Evolutionary conservation across 2,888 invertebrate species (phyloP).

Genomic region (Epistrophe grossulariae): DNA sequence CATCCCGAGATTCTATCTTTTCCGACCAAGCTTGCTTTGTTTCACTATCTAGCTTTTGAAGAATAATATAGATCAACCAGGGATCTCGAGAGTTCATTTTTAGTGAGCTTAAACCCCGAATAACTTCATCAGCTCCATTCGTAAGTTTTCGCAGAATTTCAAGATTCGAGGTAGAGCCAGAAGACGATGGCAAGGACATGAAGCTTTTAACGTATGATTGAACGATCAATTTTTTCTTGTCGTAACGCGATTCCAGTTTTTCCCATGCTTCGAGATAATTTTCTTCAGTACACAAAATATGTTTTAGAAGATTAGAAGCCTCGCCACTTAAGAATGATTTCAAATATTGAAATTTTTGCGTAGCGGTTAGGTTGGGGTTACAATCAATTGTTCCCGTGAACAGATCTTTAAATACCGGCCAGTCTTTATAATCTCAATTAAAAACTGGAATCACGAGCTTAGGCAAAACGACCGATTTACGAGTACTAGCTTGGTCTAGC

Average conservation of each 20-base stretch:
- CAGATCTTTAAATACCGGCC: no score
- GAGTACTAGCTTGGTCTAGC: background rate
- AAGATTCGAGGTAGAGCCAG: conserved; percentile 31
- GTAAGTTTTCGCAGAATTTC: conserved; percentile 53
- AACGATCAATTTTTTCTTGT: conserved; percentile 49
- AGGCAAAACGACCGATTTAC: conserved; percentile 38
- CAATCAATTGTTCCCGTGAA: conserved; percentile 54
- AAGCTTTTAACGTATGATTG: conserved; percentile 63
- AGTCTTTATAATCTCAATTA: conserved; percentile 61
- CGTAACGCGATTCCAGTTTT: conserved; percentile 56
- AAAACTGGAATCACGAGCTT: conserved; percentile 57
- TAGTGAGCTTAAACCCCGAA: conserved; percentile 31
- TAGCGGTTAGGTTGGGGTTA: conserved; percentile 48
- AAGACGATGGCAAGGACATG: conserved; percentile 23
- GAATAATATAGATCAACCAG: conserved; percentile 37
- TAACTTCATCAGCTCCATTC: no score
- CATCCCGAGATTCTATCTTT: conserved; percentile 1
- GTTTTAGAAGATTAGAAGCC: conserved; percentile 61
- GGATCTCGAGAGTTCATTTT: conserved; percentile 27
- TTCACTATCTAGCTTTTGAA: conserved; percentile 36
- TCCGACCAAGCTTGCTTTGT: conserved; percentile 45
- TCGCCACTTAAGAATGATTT: conserved; percentile 59
- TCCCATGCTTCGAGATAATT: conserved; percentile 65
- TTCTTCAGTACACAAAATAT: conserved; percentile 60
- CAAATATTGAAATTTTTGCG: no score